Evolutionary conservation across 2,797 vertebrate species (phyloP), one percentile per base, ranked within the genome.

Genomic region (Gymnodraco acuticeps): DNA sequence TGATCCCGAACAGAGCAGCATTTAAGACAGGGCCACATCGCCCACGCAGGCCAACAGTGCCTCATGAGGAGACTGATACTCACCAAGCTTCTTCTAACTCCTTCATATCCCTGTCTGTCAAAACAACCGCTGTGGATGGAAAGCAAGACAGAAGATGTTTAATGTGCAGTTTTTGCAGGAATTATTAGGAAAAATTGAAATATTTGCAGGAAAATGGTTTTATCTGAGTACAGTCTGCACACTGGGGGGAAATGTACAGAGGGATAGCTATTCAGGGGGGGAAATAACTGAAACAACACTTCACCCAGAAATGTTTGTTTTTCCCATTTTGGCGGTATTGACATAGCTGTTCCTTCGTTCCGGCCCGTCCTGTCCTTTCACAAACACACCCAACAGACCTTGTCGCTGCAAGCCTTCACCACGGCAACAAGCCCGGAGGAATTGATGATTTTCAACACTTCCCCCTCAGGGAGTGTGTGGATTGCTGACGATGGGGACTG

Each of bases 281-380:
- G n/a, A 84, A 86, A 78, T 79, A 88, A 89, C 87, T 88, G 88
- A 92, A 93, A 89, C 67, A 59, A 93, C 85, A 87, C 87, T 76
- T 89, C 78, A 74, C 20, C 76, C 80, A 81, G 77, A 86, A 86
- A 80, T 93, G 90, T 94, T 95, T 94, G 90, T 93, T 94, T 94
- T 93, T 91, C 88, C 80, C 88, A 87, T 93, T 93, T 92, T 86
- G 82, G 48, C 66, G 48, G 58, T 94, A 90, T 95, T 95, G 92
- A 94, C 92, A 92, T 94, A 93, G 91, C 94, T 93, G 93, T 78
- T 93, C 78, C 87, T 92, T 89, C 89, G 77, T 93, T 94, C 91
- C 87, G 83, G 90, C 88, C 91, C 78, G 87, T 92, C 91, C 88
- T 92, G 92, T 92, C 89, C 86, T 94, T 93, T 90, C 80, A 90